Percentiles rank a stretch among this genome's conserved stretches.
Evolutionary conservation across 1,140 invertebrate species (phyloP).

Genomic region (Dolichoris vasculosae): DNA sequence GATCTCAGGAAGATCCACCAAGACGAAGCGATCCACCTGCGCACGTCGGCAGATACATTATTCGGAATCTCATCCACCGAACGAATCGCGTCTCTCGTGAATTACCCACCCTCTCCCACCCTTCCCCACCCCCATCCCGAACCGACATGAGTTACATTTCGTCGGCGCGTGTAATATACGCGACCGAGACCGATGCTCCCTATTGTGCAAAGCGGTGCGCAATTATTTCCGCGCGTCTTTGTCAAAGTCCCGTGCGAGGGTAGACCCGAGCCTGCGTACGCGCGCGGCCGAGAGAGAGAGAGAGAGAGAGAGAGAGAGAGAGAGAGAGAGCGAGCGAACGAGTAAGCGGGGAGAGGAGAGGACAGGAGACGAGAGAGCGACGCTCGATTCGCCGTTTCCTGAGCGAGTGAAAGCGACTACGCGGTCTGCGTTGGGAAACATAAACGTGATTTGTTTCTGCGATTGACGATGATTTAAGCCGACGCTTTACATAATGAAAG

Average conservation of each 20-base stretch:
- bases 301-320: background rate
- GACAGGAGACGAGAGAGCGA: background rate
- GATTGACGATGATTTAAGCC: constrained; percentile 48
- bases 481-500: constrained; percentile 48
- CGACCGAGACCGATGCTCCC: constrained; percentile 4
- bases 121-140: background rate
- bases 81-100: constrained; percentile 1
- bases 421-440: constrained; percentile 36
- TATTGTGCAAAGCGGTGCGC: background rate
- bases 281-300: background rate
- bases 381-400: constrained; percentile 40
- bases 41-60: background rate
- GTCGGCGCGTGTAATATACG: background rate
- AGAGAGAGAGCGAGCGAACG: background rate
- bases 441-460: constrained; percentile 47
- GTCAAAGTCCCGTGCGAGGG: background rate
- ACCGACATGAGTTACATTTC: constrained; percentile 2
- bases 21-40: constrained; percentile 25
- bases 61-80: background rate
- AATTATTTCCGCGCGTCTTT: constrained; percentile 20
- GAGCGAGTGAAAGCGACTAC: constrained; percentile 28
- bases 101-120: no score
- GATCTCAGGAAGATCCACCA: background rate
- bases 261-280: background rate
- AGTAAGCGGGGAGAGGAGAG: no score